Percentiles rank a stretch among this genome's conserved stretches.
Evolutionary conservation across 2,888 invertebrate genomes (phyloP).

Genomic region (Orchestes rusci): DNA sequence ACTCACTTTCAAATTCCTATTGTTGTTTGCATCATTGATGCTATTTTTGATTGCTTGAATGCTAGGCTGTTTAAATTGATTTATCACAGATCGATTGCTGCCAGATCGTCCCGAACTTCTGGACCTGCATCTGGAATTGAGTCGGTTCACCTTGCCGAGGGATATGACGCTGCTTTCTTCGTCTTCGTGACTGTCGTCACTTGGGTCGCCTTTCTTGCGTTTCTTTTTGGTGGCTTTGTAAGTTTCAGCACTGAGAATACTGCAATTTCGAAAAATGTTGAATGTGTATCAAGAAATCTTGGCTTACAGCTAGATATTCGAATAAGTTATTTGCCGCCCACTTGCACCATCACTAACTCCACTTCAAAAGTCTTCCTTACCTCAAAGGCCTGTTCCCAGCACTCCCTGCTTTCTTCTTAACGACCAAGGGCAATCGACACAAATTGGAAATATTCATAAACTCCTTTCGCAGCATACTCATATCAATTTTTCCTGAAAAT

Average conservation of each 20-base stretch:
- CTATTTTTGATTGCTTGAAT: constrained; percentile 20
- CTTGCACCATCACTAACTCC: no score
- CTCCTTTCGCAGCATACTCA: constrained; percentile 51
- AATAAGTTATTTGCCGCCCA: no score
- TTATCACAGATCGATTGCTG: constrained; percentile 16
- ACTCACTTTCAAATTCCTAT: constrained; percentile 28
- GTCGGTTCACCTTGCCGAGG: constrained; percentile 23
- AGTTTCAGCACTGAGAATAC: constrained; percentile 12
- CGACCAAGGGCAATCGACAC: constrained; percentile 37
- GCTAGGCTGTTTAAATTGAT: constrained; percentile 15
- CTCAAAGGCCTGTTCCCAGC: constrained; percentile 27
- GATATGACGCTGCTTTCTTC: constrained; percentile 32
- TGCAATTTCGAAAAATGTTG: constrained; percentile 7
- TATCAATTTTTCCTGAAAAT: constrained; percentile 46
- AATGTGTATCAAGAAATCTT: background rate
- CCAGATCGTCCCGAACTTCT: constrained; percentile 17
- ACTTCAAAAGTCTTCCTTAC: no score
- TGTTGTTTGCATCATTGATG: constrained; percentile 31
- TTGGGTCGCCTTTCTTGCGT: constrained; percentile 25
- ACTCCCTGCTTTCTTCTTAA: constrained; percentile 26
- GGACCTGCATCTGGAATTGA: constrained; percentile 7
- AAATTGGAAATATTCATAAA: constrained; percentile 44
- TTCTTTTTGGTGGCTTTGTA: constrained; percentile 24
- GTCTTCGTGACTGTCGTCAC: constrained; percentile 36
- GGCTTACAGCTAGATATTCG: no score